A percentile compares a stretch with the other conserved stretches of the same genome.
Evolutionary conservation across 2,113 vertebrate genomes (phyloP).

Genomic region (Edolisoma coerulescens): DNA sequence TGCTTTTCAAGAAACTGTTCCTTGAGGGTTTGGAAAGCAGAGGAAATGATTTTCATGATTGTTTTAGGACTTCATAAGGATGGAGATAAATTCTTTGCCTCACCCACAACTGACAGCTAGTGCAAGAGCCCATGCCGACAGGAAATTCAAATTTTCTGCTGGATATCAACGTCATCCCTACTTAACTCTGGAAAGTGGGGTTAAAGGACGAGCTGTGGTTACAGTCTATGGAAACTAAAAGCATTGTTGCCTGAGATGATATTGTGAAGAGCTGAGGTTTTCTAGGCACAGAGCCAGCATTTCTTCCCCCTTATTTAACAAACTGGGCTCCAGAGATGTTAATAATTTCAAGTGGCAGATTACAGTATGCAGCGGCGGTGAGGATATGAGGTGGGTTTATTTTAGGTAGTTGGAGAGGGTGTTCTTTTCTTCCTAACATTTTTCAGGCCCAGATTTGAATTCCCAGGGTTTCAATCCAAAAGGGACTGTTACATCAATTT

Average conservation of each 20-base stretch:
- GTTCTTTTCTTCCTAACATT: not conserved
- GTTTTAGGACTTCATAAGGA: conserved; percentile 62
- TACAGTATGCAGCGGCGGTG: not conserved
- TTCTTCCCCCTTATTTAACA: conserved; percentile 48
- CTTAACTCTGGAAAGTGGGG: conserved; percentile 53
- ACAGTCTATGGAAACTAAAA: conserved; percentile 16
- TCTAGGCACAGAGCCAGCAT: conserved; percentile 51
- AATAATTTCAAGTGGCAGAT: conserved; percentile 57
- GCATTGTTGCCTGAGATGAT: conserved; percentile 26
- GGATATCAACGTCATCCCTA: conserved; percentile 54
- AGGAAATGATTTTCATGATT: conserved; percentile 68
- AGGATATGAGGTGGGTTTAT: not conserved
- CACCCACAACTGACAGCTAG: conserved; percentile 51
- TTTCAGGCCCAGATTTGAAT: not conserved
- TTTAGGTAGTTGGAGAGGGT: not conserved
- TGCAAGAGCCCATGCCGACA: conserved; percentile 29
- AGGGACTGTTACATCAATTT: conserved; percentile 17
- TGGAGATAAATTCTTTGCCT: conserved; percentile 49
- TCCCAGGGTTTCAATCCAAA: not conserved
- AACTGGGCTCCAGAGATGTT: conserved; percentile 56
- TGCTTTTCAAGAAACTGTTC: conserved; percentile 66
- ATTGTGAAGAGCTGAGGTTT: conserved; percentile 39
- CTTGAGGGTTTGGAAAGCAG: conserved; percentile 54
- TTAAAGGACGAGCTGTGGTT: conserved; percentile 38
- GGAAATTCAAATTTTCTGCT: conserved; percentile 64